A percentile compares a stretch with the other conserved stretches of the same genome.
Conservation (phyloP, 2,888 invertebrate genomes). For the Norana najaformis region DNA sequence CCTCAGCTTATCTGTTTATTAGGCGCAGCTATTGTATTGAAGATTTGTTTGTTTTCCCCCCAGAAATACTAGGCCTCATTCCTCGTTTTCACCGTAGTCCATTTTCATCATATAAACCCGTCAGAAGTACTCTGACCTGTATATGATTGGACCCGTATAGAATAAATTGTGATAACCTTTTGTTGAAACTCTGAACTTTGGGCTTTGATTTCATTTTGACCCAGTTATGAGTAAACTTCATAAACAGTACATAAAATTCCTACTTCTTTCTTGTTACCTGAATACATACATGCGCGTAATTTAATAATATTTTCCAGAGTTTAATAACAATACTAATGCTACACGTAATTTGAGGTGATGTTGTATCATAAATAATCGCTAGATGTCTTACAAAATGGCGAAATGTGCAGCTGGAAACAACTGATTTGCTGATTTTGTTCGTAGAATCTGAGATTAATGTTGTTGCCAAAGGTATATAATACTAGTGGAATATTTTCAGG, state of each 20-base stretch:
- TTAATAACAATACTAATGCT: background rate
- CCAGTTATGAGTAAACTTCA: background rate
- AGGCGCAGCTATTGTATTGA: too few relatives aligned
- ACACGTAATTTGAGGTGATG: background rate
- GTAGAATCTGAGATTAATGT: background rate
- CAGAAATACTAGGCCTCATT: too few relatives aligned
- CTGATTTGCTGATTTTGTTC: background rate
- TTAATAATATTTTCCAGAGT: background rate
- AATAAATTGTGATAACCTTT: background rate
- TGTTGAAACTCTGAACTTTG: background rate
- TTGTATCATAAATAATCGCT: slow-evolving; percentile 13
- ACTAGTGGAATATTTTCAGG: background rate
- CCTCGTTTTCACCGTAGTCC: background rate
- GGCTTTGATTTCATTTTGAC: background rate
- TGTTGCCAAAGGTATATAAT: slow-evolving; percentile 4
- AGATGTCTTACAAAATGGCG: background rate
- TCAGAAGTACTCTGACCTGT: background rate
- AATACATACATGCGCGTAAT: background rate
- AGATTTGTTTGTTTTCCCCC: too few relatives aligned
- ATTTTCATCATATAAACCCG: background rate
- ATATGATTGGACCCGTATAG: background rate
- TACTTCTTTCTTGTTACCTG: background rate
- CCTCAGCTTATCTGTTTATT: background rate
- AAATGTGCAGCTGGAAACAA: background rate
- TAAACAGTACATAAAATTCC: background rate